Conservation (phyloP, 2,113 vertebrate species). For the Apteryx owenii region DNA sequence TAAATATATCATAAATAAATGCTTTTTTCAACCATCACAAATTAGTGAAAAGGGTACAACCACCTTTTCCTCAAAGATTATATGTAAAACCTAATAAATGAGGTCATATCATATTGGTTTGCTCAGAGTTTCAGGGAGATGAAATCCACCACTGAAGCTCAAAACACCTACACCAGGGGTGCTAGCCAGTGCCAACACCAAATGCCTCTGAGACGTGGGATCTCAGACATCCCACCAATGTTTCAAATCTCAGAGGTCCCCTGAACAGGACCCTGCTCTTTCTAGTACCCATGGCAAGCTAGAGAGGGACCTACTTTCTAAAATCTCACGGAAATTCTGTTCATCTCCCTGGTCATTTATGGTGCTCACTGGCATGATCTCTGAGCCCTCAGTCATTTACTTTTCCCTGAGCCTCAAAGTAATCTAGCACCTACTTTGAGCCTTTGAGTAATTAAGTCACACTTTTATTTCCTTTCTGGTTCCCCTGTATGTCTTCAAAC, state of each 20-base stretch:
- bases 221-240: no score
- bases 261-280: background rate
- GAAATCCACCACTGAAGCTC: background rate
- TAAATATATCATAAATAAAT: background rate
- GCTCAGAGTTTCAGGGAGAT: background rate
- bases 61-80: background rate
- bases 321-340: background rate
- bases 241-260: background rate
- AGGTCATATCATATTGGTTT: background rate
- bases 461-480: background rate
- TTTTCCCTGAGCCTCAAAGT: background rate
- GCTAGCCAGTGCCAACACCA: background rate
- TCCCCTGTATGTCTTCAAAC: background rate
- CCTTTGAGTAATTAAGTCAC: background rate
- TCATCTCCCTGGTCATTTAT: background rate
- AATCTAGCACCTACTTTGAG: background rate
- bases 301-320: background rate
- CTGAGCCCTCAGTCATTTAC: background rate
- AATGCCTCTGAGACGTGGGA: no score
- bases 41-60: background rate
- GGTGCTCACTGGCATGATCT: background rate
- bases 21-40: background rate
- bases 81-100: background rate
- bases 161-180: background rate
- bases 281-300: accelerated